phyloP scores from a whole-genome alignment of 2,113 vertebrate genomes.

The Mesitornis unicolor region DNA sequence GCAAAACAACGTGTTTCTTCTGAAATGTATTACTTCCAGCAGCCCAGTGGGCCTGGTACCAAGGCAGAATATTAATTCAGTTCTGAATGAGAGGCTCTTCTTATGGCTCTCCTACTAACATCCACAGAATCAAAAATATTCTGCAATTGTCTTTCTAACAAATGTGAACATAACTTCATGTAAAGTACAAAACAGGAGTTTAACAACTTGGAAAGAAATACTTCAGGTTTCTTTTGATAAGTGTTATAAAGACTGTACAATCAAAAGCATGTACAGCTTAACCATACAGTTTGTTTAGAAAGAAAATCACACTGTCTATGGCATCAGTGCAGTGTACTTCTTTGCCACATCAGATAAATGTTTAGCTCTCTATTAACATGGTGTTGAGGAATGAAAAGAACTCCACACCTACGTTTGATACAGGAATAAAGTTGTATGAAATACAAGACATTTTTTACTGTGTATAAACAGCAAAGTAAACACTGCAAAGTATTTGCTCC shows the following conservation, averaged over 20 bases:
- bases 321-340: not conserved
- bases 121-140: not conserved
- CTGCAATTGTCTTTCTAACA: not conserved
- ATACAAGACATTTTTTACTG: not conserved
- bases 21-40: conserved; percentile 1
- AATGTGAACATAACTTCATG: not conserved
- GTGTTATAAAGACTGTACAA: not conserved
- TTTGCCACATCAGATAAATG: not conserved
- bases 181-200: not conserved
- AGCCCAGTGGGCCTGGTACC: not conserved
- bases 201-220: not conserved
- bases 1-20: not conserved
- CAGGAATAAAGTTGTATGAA: not conserved
- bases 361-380: not conserved
- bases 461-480: not conserved
- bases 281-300: not conserved
- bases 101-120: not conserved
- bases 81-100: not conserved
- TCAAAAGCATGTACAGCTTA: not conserved
- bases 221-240: not conserved
- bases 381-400: conserved; percentile 8
- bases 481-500: not conserved
- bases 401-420: conserved; percentile 9
- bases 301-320: not conserved
- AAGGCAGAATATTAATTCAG: not conserved